Evolutionary conservation across 1,140 invertebrate species (phyloP).

Genomic region (Lysiphlebus fabarum): DNA sequence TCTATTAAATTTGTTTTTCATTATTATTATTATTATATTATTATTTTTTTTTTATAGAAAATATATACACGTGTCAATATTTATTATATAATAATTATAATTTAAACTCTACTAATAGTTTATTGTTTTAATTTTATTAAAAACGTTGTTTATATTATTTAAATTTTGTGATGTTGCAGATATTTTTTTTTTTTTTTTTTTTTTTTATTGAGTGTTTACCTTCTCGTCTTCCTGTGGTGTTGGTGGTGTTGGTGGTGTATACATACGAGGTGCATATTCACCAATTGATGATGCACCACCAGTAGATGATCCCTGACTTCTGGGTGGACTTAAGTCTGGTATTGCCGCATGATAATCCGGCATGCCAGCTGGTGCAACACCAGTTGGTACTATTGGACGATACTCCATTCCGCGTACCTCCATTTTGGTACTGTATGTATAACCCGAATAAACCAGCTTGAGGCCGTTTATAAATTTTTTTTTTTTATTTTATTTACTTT

Average conservation of each 20-base stretch:
- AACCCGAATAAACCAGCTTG: conserved; percentile 48
- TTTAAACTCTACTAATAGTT: no score
- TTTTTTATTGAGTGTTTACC: conserved; percentile 35
- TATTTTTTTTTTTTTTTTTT: neutral
- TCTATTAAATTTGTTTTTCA: neutral
- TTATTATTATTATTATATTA: no score
- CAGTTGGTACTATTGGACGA: conserved; percentile 48
- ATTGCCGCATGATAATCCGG: conserved; percentile 53
- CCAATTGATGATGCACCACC: conserved; percentile 52
- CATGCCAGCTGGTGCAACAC: conserved; percentile 44
- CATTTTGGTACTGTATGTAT: conserved; percentile 43
- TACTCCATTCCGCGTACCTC: conserved; percentile 54
- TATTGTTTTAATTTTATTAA: no score
- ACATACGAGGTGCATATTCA: conserved; percentile 53
- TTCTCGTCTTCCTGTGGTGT: conserved; percentile 54
- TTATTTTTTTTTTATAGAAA: no score
- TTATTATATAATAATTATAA: no score
- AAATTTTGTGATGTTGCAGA: neutral
- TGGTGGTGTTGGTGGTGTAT: conserved; percentile 52
- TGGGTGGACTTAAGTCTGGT: conserved; percentile 51
- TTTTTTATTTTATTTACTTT: neutral
- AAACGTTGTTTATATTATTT: neutral
- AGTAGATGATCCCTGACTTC: conserved; percentile 53
- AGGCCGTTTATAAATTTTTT: conserved; percentile 30
- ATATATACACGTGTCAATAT: no score